Percentiles rank a stretch among this genome's conserved stretches.
These are phyloP conservation scores for Spheniscus humboldti DNA, from an alignment of 2,797 vertebrate genomes.

Conservation along the genomic window DNA sequence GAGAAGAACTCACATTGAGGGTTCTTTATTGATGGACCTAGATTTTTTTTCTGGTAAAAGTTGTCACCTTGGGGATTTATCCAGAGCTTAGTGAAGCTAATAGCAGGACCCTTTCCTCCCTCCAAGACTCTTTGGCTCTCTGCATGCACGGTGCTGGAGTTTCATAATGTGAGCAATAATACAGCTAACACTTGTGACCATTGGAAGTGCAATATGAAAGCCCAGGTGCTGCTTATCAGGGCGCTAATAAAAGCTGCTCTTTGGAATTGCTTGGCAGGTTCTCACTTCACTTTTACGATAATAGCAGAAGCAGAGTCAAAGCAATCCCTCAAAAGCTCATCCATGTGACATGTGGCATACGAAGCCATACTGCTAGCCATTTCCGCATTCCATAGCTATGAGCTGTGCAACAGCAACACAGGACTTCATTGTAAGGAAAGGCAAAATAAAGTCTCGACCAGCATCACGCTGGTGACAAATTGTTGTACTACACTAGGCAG, in stretches of 20 bases:
- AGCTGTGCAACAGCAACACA: not conserved
- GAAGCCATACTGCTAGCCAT: not conserved
- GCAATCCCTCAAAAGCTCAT: not conserved
- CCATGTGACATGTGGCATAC: too few relatives aligned
- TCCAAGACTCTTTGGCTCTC: not conserved
- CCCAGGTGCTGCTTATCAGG: not conserved
- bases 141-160: not conserved
- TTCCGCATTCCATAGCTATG: not conserved
- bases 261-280: not conserved
- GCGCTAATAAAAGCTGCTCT: not conserved
- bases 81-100: constrained; percentile 1
- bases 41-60: not conserved
- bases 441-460: not conserved
- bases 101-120: not conserved
- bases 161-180: constrained; percentile 2
- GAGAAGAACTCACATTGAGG: not conserved
- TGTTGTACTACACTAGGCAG: not conserved
- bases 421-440: not conserved
- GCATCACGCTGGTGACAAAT: not conserved
- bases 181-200: not conserved
- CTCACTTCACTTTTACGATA: not conserved
- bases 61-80: constrained; percentile 18
- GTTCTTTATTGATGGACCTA: not conserved
- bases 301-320: not conserved
- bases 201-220: constrained; percentile 29